Conservation (phyloP, 2,797 vertebrate genomes). For the Siniperca undulata region DNA sequence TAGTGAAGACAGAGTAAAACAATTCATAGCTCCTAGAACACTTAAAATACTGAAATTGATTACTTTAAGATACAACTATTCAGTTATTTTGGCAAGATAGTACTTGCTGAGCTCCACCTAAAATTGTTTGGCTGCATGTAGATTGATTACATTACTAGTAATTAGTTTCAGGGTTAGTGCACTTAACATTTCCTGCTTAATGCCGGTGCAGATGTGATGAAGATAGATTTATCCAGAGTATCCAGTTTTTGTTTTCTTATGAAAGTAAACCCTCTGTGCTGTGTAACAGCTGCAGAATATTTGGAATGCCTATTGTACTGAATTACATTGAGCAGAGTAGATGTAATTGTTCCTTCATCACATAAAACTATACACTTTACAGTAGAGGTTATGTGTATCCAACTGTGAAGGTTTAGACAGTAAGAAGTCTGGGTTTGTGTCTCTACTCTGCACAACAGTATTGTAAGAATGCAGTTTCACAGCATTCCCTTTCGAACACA, state of each 20-base stretch:
- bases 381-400: neutral
- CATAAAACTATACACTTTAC: neutral
- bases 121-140: neutral
- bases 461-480: slow-evolving; percentile 67
- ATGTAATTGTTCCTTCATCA: neutral
- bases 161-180: neutral
- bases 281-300: neutral
- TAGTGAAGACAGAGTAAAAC: neutral
- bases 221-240: neutral
- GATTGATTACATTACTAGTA: neutral
- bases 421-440: neutral
- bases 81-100: neutral
- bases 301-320: slow-evolving; percentile 11
- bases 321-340: neutral
- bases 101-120: neutral
- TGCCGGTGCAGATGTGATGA: neutral
- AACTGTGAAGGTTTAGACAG: slow-evolving; percentile 1
- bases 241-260: neutral
- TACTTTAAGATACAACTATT: neutral
- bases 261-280: neutral
- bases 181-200: neutral
- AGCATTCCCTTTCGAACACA: slow-evolving; percentile 62
- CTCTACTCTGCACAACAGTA: neutral
- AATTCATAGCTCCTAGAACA: neutral
- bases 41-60: neutral